Evolutionary conservation across 92 coral and sea anemone species (phyloP), one percentile per base, ranked within the genome.

Genomic region (Palythoa caribaeorum): DNA sequence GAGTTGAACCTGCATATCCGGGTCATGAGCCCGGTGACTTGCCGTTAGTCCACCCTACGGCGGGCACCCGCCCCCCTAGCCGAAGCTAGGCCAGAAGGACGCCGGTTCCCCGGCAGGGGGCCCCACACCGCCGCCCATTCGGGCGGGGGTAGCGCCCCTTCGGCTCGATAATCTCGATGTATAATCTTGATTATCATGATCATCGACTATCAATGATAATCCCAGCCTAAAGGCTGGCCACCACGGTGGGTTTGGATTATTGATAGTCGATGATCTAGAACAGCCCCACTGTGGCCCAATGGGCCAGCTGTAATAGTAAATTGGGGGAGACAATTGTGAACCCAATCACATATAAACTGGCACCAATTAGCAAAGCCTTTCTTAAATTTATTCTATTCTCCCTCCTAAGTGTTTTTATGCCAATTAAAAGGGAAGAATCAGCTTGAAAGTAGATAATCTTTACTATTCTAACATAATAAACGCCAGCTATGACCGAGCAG

Each of bases 1-100:
- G 98, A 94, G 76, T 94, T 93, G 98, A 94, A 94, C 98, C 94
- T 91, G 91, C 98, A 92, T 94, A 79, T 71, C 90, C 95, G 92
- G 98, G 91, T 92, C 89, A 94, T 94, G 98, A 94, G 95, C 90
- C 98, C 89, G 95, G 87, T 75, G 94, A 94, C 95, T 92, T 87
- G 77, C 96, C 94, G 65, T 88, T 92, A 85, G 94, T 92, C 95
- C 87, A 92, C 94, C 85, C 94, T 94, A 94, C 94, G 83, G 79
- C 60, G 85, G 80, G 89, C 89, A 59, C 84, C 70, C 71, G 83
- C 83, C 83, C 81, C 36, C 81, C 69, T 51, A 76, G 80, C 66
- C 38, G 40, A 51, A 52, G 28, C 70, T 62, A 76, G 80, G 80
- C 80, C 80, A 48, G 80, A 48, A 47, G 80, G 80, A 40, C 57